Conservation (phyloP, 2,113 vertebrate genomes). For the Sardina pilchardus region DNA sequence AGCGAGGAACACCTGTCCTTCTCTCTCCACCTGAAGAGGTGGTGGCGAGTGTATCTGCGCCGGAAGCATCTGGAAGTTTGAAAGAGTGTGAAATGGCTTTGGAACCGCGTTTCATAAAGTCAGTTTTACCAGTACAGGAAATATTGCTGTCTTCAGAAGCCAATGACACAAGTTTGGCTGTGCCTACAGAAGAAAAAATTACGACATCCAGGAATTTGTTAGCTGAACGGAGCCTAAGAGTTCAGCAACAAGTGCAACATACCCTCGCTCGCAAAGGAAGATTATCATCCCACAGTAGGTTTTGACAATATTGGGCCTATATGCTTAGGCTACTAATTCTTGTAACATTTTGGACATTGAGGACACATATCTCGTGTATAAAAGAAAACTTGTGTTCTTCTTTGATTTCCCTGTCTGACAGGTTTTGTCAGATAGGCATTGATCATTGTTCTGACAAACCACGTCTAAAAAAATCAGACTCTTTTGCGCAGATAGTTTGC, state of each 20-base stretch:
- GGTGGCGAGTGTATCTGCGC: background rate
- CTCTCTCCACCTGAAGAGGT: background rate
- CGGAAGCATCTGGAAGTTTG: background rate
- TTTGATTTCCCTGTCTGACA: background rate
- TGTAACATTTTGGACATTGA: background rate
- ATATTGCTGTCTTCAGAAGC: background rate
- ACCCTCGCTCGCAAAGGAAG: slow-evolving; percentile 60
- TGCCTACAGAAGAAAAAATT: slow-evolving; percentile 50
- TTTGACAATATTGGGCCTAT: background rate
- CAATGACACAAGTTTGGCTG: slow-evolving; percentile 64
- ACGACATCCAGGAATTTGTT: background rate
- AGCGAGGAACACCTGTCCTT: background rate
- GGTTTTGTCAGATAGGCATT: background rate
- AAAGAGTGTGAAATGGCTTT: background rate
- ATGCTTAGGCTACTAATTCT: background rate
- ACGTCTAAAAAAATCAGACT: slow-evolving; percentile 23
- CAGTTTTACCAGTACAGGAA: slow-evolving; percentile 43
- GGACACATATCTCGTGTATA: slow-evolving; percentile 32
- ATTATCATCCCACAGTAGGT: slow-evolving; percentile 51
- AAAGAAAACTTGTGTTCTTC: slow-evolving; percentile 56
- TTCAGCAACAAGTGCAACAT: slow-evolving; percentile 70
- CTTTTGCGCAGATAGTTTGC: too few relatives aligned
- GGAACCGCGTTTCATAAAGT: slow-evolving; percentile 50
- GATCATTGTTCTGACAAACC: slow-evolving; percentile 17
- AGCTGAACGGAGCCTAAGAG: slow-evolving; percentile 49